Conservation (phyloP, 2,888 invertebrate species). For the Chaitophorus viminalis region DNA sequence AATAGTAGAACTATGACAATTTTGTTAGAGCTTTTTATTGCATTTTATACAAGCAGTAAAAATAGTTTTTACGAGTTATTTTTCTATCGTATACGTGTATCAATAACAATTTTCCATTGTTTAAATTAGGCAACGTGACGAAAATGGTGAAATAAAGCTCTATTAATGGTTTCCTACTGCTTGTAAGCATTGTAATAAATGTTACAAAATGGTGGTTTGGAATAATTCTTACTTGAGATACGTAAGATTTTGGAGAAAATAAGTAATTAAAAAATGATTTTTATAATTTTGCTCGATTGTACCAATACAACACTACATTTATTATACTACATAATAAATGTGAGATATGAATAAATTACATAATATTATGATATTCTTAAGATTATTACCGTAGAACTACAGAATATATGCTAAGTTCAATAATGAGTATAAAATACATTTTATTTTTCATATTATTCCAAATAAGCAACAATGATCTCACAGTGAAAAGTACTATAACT, state of each 20-base stretch:
- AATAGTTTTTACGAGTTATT: constrained; percentile 15
- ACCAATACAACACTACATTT: no score
- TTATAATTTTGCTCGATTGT: no score
- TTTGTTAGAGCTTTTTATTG: constrained; percentile 2
- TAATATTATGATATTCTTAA: no score
- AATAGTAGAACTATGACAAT: neutral
- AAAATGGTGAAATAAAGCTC: constrained; percentile 2
- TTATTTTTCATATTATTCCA: no score
- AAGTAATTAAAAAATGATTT: neutral
- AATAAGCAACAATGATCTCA: no score
- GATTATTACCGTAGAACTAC: no score
- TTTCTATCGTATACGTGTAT: neutral
- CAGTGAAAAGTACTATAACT: no score
- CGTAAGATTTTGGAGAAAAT: neutral
- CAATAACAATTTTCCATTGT: constrained; percentile 4
- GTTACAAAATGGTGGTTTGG: neutral
- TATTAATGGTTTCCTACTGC: neutral
- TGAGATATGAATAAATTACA: no score
- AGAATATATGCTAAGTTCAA: no score
- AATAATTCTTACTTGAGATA: neutral
- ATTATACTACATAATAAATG: no score
- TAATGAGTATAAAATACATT: no score
- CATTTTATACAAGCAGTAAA: neutral
- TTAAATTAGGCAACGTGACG: neutral
- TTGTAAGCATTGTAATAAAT: neutral